These are phyloP conservation scores for Passer domesticus DNA, from an alignment of 2,113 vertebrate genomes.

Conservation along the genomic window DNA sequence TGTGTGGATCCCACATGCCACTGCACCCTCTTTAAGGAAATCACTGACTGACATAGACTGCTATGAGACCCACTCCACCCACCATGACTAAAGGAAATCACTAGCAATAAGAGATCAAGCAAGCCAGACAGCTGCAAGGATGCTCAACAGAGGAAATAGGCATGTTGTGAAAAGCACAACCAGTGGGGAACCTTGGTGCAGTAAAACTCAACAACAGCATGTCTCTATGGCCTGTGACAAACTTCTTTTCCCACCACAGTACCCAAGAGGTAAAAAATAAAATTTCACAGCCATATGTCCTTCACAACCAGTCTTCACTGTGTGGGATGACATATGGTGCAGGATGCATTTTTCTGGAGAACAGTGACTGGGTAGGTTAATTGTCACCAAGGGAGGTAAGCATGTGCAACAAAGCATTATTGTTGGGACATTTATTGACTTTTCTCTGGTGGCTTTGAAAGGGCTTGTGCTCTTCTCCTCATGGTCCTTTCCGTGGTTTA, in stretches of 20 bases:
- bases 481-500: not conserved
- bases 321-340: not conserved
- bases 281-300: not conserved
- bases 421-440: not conserved
- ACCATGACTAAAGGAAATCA: not conserved
- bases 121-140: not conserved
- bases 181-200: not conserved
- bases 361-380: rapidly evolving
- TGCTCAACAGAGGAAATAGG: not conserved
- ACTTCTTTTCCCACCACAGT: not conserved
- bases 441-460: not conserved
- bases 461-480: not conserved
- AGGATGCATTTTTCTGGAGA: not conserved
- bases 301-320: not conserved
- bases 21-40: not conserved
- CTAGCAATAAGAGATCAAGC: not conserved
- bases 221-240: not conserved
- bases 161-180: not conserved
- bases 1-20: not conserved
- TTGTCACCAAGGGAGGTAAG: not conserved
- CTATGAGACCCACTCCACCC: not conserved
- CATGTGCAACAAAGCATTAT: rapidly evolving
- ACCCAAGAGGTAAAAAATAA: not conserved
- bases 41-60: not conserved
- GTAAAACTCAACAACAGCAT: not conserved